These are phyloP conservation scores for Lumbricus terrestris DNA, from an alignment of 2,888 invertebrate species.

Conservation along the genomic window DNA sequence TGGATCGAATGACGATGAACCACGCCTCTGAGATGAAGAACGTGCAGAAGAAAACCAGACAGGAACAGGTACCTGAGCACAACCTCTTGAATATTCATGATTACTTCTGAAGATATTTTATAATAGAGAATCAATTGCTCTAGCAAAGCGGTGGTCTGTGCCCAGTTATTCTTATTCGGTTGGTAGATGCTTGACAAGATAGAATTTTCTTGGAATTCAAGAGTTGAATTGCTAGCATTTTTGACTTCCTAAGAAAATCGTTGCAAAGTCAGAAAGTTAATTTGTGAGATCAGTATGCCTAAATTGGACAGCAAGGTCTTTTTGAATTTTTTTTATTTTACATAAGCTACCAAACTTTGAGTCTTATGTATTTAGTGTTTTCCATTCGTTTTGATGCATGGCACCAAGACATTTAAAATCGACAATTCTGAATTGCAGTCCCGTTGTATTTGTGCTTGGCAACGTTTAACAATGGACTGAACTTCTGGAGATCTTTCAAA, in stretches of 20 bases:
- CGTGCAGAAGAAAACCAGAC: slow-evolving; percentile 83
- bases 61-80: slow-evolving; percentile 71
- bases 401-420: no score
- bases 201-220: background rate
- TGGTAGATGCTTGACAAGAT: background rate
- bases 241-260: background rate
- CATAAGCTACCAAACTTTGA: no score
- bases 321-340: no score
- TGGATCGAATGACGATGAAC: slow-evolving; percentile 87
- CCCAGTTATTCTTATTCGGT: background rate
- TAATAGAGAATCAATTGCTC: background rate
- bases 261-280: no score
- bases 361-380: no score
- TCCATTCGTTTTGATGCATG: no score
- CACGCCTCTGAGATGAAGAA: slow-evolving; percentile 87
- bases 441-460: background rate
- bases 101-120: background rate
- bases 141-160: background rate
- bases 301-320: no score
- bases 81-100: background rate
- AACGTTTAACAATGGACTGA: background rate
- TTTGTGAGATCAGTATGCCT: no score
- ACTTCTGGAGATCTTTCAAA: background rate
- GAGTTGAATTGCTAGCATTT: background rate
- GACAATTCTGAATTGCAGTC: background rate